These are phyloP conservation scores for Ptyas mucosa DNA, from an alignment of 2,113 vertebrate genomes.

Conservation along the genomic window DNA sequence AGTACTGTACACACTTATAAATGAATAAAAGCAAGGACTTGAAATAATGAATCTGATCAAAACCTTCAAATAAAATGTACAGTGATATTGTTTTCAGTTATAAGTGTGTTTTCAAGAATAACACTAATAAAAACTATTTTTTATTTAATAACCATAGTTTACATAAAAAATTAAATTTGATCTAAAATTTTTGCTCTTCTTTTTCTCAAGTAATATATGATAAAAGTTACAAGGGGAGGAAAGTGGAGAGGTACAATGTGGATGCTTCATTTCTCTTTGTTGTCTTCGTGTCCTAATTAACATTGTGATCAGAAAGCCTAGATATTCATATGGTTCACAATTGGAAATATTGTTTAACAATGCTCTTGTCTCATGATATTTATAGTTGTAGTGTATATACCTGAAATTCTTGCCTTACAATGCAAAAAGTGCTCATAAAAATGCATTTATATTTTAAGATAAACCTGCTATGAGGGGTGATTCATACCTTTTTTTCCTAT, in stretches of 20 bases:
- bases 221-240: not conserved
- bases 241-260: not conserved
- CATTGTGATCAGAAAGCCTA: not conserved
- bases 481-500: not conserved
- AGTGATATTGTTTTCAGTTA: not conserved
- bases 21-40: not conserved
- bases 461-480: not conserved
- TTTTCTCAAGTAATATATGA: slow-evolving; percentile 10
- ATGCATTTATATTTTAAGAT: not conserved
- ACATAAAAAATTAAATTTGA: accelerated
- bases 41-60: not conserved
- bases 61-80: not conserved
- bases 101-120: not conserved
- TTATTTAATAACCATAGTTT: not conserved
- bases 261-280: not conserved
- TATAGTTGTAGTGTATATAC: slow-evolving; percentile 3
- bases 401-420: slow-evolving; percentile 1
- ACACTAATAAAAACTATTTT: not conserved
- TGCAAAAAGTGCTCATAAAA: slow-evolving; percentile 19
- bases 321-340: not conserved
- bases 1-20: not conserved
- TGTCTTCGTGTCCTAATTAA: not conserved
- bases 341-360: not conserved
- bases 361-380: slow-evolving; percentile 2
- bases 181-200: not conserved